Evolutionary conservation across 1,140 invertebrate genomes (phyloP).

Genomic region (Penaeus chinensis): DNA sequence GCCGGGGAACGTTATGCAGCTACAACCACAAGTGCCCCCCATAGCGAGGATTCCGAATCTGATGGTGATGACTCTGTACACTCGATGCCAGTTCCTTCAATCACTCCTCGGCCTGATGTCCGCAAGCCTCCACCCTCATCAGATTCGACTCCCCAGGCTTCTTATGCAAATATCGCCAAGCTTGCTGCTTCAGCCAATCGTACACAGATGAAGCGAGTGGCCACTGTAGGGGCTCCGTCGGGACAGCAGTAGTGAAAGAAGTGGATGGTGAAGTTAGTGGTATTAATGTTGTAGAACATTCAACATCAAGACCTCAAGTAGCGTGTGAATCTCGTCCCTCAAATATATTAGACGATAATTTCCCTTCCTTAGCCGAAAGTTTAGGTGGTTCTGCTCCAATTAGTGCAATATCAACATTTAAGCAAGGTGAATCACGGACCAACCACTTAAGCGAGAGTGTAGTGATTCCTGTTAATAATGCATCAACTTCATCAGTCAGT

Average conservation of each 20-base stretch:
- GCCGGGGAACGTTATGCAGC: constrained; percentile 51
- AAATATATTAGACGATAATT: constrained; percentile 55
- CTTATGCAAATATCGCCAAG: constrained; percentile 63
- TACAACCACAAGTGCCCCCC: constrained; percentile 60
- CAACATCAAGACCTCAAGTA: constrained; percentile 10
- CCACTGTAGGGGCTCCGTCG: not conserved
- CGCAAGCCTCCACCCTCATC: constrained; percentile 62
- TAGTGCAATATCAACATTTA: constrained; percentile 36
- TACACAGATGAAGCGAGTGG: constrained; percentile 58
- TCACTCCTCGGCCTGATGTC: constrained; percentile 61
- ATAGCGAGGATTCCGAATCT: constrained; percentile 62
- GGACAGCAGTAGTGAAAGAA: constrained; percentile 32
- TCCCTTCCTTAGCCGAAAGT: constrained; percentile 52
- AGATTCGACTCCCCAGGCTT: constrained; percentile 61
- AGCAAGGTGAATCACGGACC: constrained; percentile 36
- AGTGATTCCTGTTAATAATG: constrained; percentile 24
- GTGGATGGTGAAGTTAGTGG: constrained; percentile 24
- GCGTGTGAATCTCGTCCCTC: constrained; percentile 42
- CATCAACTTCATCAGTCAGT: not conserved
- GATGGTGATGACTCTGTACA: constrained; percentile 63
- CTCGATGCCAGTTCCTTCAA: constrained; percentile 62
- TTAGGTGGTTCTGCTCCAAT: constrained; percentile 29
- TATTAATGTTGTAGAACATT: constrained; percentile 22
- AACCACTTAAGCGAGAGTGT: constrained; percentile 20
- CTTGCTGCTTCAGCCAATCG: constrained; percentile 60